Evolutionary conservation across 2,888 invertebrate species (phyloP).

Genomic region (Drosophila cognata): DNA sequence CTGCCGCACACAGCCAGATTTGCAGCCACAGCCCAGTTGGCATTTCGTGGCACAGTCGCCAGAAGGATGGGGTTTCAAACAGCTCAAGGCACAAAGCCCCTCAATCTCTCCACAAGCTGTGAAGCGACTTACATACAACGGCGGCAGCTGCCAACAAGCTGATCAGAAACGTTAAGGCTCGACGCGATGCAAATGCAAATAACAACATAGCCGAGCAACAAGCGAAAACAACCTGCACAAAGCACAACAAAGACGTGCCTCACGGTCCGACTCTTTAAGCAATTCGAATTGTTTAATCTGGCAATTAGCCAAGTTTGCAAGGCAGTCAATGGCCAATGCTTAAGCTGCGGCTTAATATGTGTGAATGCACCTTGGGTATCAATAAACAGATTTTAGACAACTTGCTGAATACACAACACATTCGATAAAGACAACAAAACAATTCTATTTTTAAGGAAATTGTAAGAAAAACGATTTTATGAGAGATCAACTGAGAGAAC

Average conservation of each 20-base stretch:
- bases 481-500: neutral
- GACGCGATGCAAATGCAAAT: slow-evolving; percentile 40
- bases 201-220: slow-evolving; percentile 31
- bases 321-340: neutral
- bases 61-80: slow-evolving; percentile 3
- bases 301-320: slow-evolving; percentile 50
- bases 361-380: neutral
- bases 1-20: slow-evolving; percentile 40
- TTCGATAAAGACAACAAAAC: neutral
- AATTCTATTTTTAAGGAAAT: neutral
- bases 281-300: slow-evolving; percentile 29
- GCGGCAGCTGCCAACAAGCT: slow-evolving; percentile 14
- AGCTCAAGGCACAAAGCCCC: slow-evolving; percentile 43
- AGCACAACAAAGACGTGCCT: slow-evolving; percentile 7
- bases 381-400: neutral
- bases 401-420: neutral
- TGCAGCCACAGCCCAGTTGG: slow-evolving; percentile 54
- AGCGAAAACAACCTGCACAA: slow-evolving; percentile 7
- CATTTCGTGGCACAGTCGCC: slow-evolving; percentile 2
- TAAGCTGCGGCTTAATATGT: neutral
- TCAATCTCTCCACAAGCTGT: slow-evolving; percentile 61
- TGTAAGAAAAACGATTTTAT: neutral
- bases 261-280: slow-evolving; percentile 28
- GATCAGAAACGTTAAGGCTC: slow-evolving; percentile 10
- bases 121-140: slow-evolving; percentile 25